Conservation (phyloP, 2,113 vertebrate genomes). For the Alectura lathami region DNA sequence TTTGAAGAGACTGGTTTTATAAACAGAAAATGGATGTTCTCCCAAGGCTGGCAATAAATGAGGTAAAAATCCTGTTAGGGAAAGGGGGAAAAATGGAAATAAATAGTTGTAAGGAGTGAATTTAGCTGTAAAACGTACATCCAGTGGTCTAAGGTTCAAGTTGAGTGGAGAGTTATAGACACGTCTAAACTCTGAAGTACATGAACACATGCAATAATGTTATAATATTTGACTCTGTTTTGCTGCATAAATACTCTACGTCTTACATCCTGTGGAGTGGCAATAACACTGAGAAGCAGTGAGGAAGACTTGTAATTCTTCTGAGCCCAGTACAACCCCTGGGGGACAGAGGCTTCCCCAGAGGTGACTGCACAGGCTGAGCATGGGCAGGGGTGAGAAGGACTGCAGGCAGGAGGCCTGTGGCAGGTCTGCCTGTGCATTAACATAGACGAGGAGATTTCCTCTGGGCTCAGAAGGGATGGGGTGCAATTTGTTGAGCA, state of each 20-base stretch:
- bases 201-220: not conserved
- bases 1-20: not conserved
- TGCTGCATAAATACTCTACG: not conserved
- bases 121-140: not conserved
- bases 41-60: not conserved
- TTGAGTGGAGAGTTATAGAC: not conserved
- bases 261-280: not conserved
- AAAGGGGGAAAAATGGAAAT: no score
- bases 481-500: not conserved
- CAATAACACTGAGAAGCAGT: not conserved
- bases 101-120: not conserved
- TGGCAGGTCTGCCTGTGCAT: not conserved
- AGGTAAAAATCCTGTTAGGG: not conserved
- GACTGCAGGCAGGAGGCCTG: not conserved
- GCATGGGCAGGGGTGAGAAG: not conserved
- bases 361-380: not conserved
- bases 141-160: not conserved
- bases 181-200: not conserved
- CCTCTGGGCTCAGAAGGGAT: not conserved
- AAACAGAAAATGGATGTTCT: not conserved
- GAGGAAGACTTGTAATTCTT: not conserved
- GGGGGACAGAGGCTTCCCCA: not conserved
- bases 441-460: not conserved
- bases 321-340: not conserved
- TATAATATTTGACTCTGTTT: not conserved